Percentiles rank a stretch among this genome's conserved stretches.
These are phyloP conservation scores for Apis dorsata DNA, from an alignment of 1,140 invertebrate species.

Conservation along the genomic window DNA sequence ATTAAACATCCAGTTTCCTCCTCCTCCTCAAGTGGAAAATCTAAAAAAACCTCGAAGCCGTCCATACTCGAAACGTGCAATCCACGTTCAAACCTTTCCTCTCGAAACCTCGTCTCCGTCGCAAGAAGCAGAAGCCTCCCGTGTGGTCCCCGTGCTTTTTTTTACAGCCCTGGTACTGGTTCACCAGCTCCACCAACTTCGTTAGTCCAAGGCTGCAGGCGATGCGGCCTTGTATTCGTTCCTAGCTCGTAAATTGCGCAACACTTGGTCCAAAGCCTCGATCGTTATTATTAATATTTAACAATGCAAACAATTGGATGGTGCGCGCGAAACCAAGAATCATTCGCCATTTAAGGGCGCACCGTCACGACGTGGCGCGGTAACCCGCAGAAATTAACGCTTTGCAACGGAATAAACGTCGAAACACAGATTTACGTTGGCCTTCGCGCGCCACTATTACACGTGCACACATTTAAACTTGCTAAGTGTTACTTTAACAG, in stretches of 20 bases:
- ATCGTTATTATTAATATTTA: constrained; percentile 42
- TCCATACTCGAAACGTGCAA: too few species aligned
- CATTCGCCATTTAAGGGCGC: constrained; percentile 39
- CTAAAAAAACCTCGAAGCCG: too few species aligned
- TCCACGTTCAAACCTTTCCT: not conserved
- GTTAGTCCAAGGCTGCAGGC: constrained; percentile 49
- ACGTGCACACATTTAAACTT: not conserved
- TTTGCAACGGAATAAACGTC: constrained; percentile 48
- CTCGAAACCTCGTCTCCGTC: constrained; percentile 10
- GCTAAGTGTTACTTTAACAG: too few species aligned
- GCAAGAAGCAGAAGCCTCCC: constrained; percentile 34
- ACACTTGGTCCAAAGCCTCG: not conserved
- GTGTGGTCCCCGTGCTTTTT: constrained; percentile 34
- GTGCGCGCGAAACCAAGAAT: too few species aligned
- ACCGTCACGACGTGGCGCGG: constrained; percentile 29
- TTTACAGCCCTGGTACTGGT: constrained; percentile 37
- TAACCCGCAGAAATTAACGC: constrained; percentile 59
- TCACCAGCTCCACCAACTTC: constrained; percentile 35
- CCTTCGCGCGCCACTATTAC: constrained; percentile 18
- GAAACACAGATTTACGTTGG: constrained; percentile 40
- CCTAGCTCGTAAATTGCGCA: constrained; percentile 45
- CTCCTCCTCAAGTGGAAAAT: too few species aligned
- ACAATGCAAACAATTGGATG: constrained; percentile 11
- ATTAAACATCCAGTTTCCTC: too few species aligned
- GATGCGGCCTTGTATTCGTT: constrained; percentile 34